Evolutionary conservation across 1,140 invertebrate genomes (phyloP), one percentile per base, ranked within the genome.

Genomic region (Diachasma alloeum): DNA sequence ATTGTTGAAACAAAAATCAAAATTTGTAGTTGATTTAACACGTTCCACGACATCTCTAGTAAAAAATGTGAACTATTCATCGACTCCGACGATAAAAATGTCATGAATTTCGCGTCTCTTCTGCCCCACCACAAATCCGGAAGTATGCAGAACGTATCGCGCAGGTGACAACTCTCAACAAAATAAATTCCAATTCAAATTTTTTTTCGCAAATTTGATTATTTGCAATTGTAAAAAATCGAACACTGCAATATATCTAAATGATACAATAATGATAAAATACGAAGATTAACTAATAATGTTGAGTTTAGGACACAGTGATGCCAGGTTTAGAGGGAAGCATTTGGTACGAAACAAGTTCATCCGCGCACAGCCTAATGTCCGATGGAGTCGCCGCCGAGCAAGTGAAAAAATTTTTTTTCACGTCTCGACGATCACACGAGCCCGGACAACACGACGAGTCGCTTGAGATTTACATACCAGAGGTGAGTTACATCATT

Each of bases 321-420:
- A 87, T 87, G 86, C 86, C 86, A 76, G 86, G 85, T 82, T 83
- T 87, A 85, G 85, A 86, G 66, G 82, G 81, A 78, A 85, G 79
- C 80, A 83, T 85, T 81, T 85, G 79, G 78, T 83, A 82, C 81
- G 79, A 87, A 72, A 83, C 80, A 72, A 85, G 84, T 85, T 76
- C 82, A 83, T 83, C 81, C 63, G 85, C 82, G 80, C 84, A 83
- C 82, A 83, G 83, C 87, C 90, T 89, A 91, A 94, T 94, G 93
- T 93, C 92, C 91, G 93, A 93, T 93, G 93, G 92, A 89, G 90
- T 92, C 83, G 88, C 85, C 76, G 86, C 92, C 78, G 94, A 94
- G 86, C 93, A 94, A 90, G 92, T 95, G 84, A 94, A 95, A 90
- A 95, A 94, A 85, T 95, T 95, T 89, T 91, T 94, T 80, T 96